Evolutionary conservation across 2,888 invertebrate species (phyloP), one percentile per base, ranked within the genome.

Genomic region (Boloria selene): DNA sequence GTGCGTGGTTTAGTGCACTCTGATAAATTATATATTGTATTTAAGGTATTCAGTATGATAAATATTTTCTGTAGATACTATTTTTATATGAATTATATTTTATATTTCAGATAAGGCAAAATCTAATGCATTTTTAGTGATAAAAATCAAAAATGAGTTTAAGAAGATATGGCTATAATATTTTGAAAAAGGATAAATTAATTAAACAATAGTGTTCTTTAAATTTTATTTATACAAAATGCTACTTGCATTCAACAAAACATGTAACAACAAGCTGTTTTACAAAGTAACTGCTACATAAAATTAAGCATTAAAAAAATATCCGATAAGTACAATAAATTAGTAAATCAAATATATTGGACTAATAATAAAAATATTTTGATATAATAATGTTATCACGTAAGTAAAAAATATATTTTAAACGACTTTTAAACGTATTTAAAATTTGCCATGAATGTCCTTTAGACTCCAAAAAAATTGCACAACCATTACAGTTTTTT

Each of bases 141-240:
- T 31, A 31, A 16, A 14, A 6, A 47, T 17, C 17, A 10, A 49
- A 17, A 49, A 17, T 17, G 13, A 17, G 3, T 17, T 0, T 7
- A 14, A 3, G 14, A 42, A 45, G 38, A 16, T 42, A 42, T n/a
- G 14, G 31, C 26, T 31, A 31, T 53, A 53, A n/a, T 26, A 31
- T 53, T 26, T 26, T 13, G 17, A 4, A 0, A 13, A 49, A 47
- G 49, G 17, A 13, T 59, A 38, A 59, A 49, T 38, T 31, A 76
- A 38, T 7, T 38, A 80, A 77, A 75, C 70, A 69, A 53, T 45
- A 59, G 69, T 69, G 69, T 79, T 83, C 81, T 85, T 84, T 86
- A 85, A 78, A 87, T 84, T 88, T 88, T 86, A 87, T 90, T 90
- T 83, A 84, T 87, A 81, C 80, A 79, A 88, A 87, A 85, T 85